Percentiles rank a stretch among this genome's conserved stretches.
Conservation (phyloP, 2,888 invertebrate species). For the Scaptodrosophila latifasciaeformis region DNA sequence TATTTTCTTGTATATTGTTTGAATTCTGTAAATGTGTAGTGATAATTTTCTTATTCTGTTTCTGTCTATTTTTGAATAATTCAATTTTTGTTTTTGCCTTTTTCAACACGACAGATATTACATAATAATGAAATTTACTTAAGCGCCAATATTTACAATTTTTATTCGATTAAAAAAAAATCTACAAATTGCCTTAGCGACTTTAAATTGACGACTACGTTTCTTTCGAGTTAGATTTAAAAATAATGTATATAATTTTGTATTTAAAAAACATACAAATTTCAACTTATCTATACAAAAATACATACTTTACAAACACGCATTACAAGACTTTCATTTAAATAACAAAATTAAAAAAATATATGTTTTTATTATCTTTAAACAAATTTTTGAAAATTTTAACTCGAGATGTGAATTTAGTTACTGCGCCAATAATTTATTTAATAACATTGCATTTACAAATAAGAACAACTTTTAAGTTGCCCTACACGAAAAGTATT, state of each 20-base stretch:
- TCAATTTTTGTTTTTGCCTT: not conserved
- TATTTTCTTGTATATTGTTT: slow-evolving; percentile 27
- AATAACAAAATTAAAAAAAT: slow-evolving; percentile 29
- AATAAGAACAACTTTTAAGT: too few species aligned
- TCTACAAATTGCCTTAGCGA: slow-evolving; percentile 46
- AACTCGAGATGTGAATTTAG: too few species aligned
- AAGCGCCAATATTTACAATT: slow-evolving; percentile 59
- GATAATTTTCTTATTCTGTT: too few species aligned
- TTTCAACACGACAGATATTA: not conserved
- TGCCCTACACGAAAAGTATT: slow-evolving; percentile 23
- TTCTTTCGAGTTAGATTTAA: too few species aligned
- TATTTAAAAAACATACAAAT: slow-evolving; percentile 59
- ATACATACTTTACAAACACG: slow-evolving; percentile 65
- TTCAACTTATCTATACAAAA: slow-evolving; percentile 49
- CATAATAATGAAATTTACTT: slow-evolving; percentile 32
- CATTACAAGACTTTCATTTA: slow-evolving; percentile 52
- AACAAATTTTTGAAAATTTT: slow-evolving; percentile 38
- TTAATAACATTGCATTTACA: slow-evolving; percentile 59
- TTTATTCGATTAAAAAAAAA: slow-evolving; percentile 45
- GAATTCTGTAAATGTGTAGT: slow-evolving; percentile 32
- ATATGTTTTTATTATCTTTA: slow-evolving; percentile 30
- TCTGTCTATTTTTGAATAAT: too few species aligned
- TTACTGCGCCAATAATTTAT: not conserved
- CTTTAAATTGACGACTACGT: slow-evolving; percentile 56
- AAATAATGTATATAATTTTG: slow-evolving; percentile 32